Conservation (phyloP, 2,113 vertebrate genomes). For the Eulemur macaco region DNA sequence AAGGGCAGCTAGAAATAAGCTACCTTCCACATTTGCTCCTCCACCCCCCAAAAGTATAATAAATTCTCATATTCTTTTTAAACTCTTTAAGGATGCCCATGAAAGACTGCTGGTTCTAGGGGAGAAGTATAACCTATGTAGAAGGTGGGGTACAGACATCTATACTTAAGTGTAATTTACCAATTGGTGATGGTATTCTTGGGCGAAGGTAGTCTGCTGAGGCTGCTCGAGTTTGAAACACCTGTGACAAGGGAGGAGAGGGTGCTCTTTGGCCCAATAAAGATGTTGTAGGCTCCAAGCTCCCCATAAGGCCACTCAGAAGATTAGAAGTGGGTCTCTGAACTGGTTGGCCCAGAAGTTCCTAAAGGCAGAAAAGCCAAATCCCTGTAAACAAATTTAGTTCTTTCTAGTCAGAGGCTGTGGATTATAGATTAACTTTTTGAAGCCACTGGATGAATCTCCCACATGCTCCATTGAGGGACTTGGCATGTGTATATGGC, state of each 20-base stretch:
- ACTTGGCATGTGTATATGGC: neutral
- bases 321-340: constrained; percentile 87
- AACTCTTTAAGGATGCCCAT: constrained; percentile 19
- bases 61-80: neutral
- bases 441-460: neutral
- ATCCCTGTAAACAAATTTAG: constrained; percentile 22
- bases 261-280: constrained; percentile 89
- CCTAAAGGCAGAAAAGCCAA: constrained; percentile 83
- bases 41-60: neutral
- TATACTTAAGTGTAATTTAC: constrained; percentile 76
- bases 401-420: neutral
- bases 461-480: neutral
- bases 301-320: constrained; percentile 89
- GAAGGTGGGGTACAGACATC: neutral
- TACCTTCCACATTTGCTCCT: neutral
- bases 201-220: constrained; percentile 93
- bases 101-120: neutral
- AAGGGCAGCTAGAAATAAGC: neutral
- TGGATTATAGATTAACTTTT: neutral
- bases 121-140: neutral
- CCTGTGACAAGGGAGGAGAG: constrained; percentile 88
- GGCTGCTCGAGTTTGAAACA: constrained; percentile 90
- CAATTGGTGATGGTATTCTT: constrained; percentile 89
- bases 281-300: constrained; percentile 87
- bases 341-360: constrained; percentile 90